Percentiles rank a stretch among this genome's conserved stretches.
phyloP scores from a whole-genome alignment of 2,797 vertebrate species.

The Molossus alvarezi region DNA sequence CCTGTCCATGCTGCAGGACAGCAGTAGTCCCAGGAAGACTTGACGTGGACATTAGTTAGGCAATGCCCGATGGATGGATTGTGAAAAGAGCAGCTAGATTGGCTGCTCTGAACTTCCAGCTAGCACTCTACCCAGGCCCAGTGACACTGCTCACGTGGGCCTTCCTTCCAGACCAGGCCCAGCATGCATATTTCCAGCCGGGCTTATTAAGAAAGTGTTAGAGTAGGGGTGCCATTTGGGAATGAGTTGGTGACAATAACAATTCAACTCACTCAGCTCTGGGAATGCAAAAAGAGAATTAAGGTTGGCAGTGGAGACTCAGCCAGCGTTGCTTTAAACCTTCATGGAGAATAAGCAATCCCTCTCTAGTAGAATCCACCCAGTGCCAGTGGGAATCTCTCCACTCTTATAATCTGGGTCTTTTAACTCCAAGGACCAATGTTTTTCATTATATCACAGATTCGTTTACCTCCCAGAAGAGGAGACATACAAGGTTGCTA shows the following conservation, averaged over 20 bases:
- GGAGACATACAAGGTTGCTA: background rate
- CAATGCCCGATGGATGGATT: background rate
- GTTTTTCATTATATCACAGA: background rate
- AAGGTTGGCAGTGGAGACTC: background rate
- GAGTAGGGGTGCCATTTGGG: slow-evolving; percentile 4
- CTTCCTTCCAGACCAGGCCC: background rate
- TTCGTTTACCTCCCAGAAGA: background rate
- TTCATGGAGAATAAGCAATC: slow-evolving; percentile 15
- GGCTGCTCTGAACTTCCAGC: background rate
- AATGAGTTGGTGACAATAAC: background rate
- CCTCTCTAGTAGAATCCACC: background rate
- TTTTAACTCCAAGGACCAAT: background rate
- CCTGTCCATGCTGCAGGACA: background rate
- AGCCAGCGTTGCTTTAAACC: background rate
- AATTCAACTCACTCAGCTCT: slow-evolving; percentile 9
- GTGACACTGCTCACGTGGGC: background rate
- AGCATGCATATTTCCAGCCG: background rate
- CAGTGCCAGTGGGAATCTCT: background rate
- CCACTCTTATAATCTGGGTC: background rate
- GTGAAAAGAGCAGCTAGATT: background rate
- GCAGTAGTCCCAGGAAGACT: background rate
- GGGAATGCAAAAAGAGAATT: slow-evolving; percentile 31
- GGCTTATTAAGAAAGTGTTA: background rate
- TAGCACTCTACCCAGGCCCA: background rate
- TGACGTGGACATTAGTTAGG: background rate